These are phyloP conservation scores for Anabas testudineus DNA, from an alignment of 2,797 vertebrate genomes.

Conservation along the genomic window DNA sequence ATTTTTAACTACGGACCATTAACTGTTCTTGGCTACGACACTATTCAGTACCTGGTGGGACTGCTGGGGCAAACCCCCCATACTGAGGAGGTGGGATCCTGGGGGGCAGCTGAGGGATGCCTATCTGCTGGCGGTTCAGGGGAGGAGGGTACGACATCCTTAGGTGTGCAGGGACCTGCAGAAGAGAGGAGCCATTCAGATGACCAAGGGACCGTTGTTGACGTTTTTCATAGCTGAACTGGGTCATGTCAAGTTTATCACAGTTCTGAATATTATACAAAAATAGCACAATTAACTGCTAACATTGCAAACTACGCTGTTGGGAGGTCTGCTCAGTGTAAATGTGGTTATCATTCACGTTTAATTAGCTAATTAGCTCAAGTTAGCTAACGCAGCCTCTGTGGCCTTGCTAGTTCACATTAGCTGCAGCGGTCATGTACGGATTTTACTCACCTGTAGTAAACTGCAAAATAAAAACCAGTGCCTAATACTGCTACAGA, in stretches of 20 bases:
- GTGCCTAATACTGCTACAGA: not conserved
- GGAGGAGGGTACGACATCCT: constrained; percentile 98
- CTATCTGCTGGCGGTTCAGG: constrained; percentile 94
- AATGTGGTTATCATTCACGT: not conserved
- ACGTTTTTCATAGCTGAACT: not conserved
- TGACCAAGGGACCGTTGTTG: not conserved
- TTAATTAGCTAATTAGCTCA: constrained; percentile 58
- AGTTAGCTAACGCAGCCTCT: constrained; percentile 49
- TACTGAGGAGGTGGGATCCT: constrained; percentile 97
- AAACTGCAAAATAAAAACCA: constrained; percentile 17
- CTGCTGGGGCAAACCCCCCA: constrained; percentile 91
- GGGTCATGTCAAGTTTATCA: not conserved
- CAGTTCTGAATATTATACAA: not conserved
- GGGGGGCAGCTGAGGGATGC: constrained; percentile 88
- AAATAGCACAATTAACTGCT: not conserved
- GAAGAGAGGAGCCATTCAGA: not conserved
- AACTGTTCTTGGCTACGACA: not conserved
- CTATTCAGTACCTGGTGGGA: constrained; percentile 81
- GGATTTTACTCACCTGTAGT: constrained; percentile 68
- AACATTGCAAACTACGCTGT: not conserved
- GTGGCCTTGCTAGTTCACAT: constrained; percentile 65
- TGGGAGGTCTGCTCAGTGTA: not conserved
- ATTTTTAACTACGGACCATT: not conserved
- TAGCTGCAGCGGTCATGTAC: constrained; percentile 52
- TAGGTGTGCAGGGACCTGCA: constrained; percentile 31